These are phyloP conservation scores for Abrostola triplasia DNA, from an alignment of 2,888 invertebrate species.

Conservation along the genomic window DNA sequence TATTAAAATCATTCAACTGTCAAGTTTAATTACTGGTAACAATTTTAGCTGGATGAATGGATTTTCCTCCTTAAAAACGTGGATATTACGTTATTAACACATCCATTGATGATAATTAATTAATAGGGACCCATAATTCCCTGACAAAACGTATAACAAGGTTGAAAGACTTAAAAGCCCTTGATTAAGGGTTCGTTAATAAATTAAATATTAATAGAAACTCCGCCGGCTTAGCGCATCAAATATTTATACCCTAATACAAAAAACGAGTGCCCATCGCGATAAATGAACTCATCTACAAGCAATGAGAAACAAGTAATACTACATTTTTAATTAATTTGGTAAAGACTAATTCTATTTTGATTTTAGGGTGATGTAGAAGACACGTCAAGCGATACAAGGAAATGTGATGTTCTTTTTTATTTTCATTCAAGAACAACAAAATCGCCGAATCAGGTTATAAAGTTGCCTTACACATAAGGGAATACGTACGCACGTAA, in stretches of 20 bases:
- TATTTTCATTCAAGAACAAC: too few species aligned
- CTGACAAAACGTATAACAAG: slow-evolving; percentile 3
- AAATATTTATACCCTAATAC: slow-evolving; percentile 48
- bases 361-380: too few species aligned
- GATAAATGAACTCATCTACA: slow-evolving; percentile 3
- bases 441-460: too few species aligned
- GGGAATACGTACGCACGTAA: too few species aligned
- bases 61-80: too few species aligned
- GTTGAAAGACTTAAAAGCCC: slow-evolving; percentile 51
- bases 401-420: too few species aligned
- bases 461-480: too few species aligned
- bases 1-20: neutral
- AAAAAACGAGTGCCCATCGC: slow-evolving; percentile 8
- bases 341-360: too few species aligned
- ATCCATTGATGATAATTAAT: slow-evolving; percentile 9
- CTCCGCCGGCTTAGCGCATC: slow-evolving; percentile 35
- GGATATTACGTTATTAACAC: neutral
- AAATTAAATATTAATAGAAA: slow-evolving; percentile 56
- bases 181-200: slow-evolving; percentile 44
- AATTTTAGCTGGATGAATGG: too few species aligned
- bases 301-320: neutral
- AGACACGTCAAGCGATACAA: too few species aligned
- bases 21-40: too few species aligned
- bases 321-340: slow-evolving; percentile 8
- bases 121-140: neutral